phyloP scores from a whole-genome alignment of 1,140 invertebrate species.

The Hetaerina americana region DNA sequence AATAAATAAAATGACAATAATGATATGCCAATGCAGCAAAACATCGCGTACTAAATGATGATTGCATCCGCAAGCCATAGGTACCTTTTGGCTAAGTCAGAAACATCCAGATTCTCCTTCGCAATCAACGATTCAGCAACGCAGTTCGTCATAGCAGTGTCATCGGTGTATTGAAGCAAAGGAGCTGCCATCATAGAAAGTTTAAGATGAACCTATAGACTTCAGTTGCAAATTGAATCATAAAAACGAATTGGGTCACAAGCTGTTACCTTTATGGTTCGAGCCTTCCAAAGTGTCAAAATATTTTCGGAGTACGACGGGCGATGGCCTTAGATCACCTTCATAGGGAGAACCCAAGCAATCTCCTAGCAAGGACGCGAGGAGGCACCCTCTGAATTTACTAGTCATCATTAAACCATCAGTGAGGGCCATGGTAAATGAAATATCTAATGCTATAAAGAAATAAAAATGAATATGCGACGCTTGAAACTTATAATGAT shows the following conservation, averaged over 20 bases:
- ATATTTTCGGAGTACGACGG: slow-evolving; percentile 40
- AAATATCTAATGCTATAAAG: too few species aligned
- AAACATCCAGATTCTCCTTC: slow-evolving; percentile 37
- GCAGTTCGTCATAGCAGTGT: slow-evolving; percentile 59
- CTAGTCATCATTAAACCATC: slow-evolving; percentile 31
- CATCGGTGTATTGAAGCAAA: slow-evolving; percentile 54
- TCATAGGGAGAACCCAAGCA: slow-evolving; percentile 59
- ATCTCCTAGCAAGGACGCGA: slow-evolving; percentile 56
- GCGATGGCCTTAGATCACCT: slow-evolving; percentile 36
- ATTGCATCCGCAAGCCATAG: too few species aligned
- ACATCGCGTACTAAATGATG: too few species aligned
- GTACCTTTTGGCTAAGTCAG: slow-evolving; percentile 43
- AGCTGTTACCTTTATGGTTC: slow-evolving; percentile 40
- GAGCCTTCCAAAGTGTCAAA: slow-evolving; percentile 44
- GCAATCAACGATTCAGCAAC: slow-evolving; percentile 49
- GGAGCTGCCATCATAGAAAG: slow-evolving; percentile 32
- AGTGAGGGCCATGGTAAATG: slow-evolving; percentile 15
- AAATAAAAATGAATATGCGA: too few species aligned
- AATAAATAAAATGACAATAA: too few species aligned
- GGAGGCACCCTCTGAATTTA: slow-evolving; percentile 51
- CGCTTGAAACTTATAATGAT: too few species aligned
- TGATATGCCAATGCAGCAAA: too few species aligned
- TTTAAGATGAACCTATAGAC: slow-evolving; percentile 7
- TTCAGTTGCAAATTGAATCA: too few species aligned
- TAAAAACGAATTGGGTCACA: too few species aligned